Percentiles rank a stretch among this genome's conserved stretches.
These are phyloP conservation scores for Drosophila willistoni DNA, from an alignment of 1,140 invertebrate species.

Conservation along the genomic window DNA sequence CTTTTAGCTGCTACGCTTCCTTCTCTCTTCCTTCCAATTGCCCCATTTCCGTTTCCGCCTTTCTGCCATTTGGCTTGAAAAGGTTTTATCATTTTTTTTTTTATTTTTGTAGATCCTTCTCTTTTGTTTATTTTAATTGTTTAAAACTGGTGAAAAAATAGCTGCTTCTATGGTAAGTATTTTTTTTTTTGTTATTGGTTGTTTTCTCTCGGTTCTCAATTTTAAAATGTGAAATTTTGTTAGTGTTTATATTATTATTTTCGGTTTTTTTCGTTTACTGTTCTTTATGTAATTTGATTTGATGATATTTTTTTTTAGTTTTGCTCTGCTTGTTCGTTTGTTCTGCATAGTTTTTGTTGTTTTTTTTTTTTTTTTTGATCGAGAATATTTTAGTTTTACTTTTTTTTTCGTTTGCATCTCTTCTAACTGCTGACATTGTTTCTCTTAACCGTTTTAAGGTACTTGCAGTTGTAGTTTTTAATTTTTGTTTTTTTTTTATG, in stretches of 20 bases:
- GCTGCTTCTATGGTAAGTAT: constrained; percentile 74
- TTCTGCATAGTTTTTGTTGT: constrained; percentile 24
- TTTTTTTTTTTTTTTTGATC: constrained; percentile 5
- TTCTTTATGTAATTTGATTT: constrained; percentile 69
- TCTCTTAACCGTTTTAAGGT: constrained; percentile 21
- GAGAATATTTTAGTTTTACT: constrained; percentile 8
- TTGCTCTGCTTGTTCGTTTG: constrained; percentile 28
- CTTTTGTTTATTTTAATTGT: constrained; percentile 37
- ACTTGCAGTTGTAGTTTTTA: constrained; percentile 33
- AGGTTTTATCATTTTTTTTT: not conserved
- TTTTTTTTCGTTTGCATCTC: not conserved
- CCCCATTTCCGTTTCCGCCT: not conserved
- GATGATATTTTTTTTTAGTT: constrained; percentile 49
- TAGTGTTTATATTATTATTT: not conserved
- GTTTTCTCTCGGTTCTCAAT: constrained; percentile 42
- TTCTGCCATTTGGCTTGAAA: constrained; percentile 8
- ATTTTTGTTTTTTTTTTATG: constrained; percentile 32
- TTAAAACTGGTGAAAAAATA: constrained; percentile 82
- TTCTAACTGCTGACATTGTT: constrained; percentile 29
- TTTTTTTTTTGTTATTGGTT: constrained; percentile 51
- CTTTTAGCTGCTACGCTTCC: not conserved
- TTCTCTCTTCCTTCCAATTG: not conserved
- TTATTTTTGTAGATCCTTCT: constrained; percentile 6
- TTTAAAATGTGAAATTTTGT: constrained; percentile 63
- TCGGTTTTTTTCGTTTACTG: not conserved